Evolutionary conservation across 2,797 vertebrate genomes (phyloP).

Genomic region (Aldrovandia affinis): DNA sequence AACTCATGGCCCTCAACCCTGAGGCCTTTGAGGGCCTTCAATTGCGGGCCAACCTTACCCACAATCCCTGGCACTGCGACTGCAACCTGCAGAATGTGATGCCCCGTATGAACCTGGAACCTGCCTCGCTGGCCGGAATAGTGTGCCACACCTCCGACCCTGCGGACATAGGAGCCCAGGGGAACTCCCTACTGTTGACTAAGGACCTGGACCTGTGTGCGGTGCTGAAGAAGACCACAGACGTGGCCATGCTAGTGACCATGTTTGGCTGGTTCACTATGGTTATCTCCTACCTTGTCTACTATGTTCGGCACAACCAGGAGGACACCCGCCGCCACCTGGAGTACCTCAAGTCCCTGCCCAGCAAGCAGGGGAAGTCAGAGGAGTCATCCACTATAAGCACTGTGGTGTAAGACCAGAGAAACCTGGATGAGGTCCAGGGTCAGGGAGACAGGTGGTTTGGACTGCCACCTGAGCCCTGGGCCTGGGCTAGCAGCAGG

Average conservation of each 20-base stretch:
- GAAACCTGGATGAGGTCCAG: neutral
- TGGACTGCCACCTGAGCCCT: neutral
- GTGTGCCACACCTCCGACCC: conserved; percentile 84
- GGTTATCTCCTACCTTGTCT: conserved; percentile 93
- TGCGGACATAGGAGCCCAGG: conserved; percentile 83
- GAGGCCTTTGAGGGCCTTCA: conserved; percentile 84
- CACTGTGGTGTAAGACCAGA: conserved; percentile 82
- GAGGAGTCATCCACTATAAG: conserved; percentile 95
- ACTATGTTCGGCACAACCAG: conserved; percentile 93
- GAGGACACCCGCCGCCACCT: conserved; percentile 90
- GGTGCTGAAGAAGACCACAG: conserved; percentile 86
- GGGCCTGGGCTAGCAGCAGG: neutral
- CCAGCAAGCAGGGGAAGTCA: conserved; percentile 81
- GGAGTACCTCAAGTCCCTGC: conserved; percentile 92
- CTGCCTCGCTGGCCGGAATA: conserved; percentile 83
- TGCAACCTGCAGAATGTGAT: conserved; percentile 90
- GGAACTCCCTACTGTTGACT: conserved; percentile 86
- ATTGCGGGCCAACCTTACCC: conserved; percentile 89
- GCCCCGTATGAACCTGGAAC: conserved; percentile 79
- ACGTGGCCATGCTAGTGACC: conserved; percentile 95
- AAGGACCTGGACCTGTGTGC: conserved; percentile 87
- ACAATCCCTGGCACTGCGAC: conserved; percentile 96
- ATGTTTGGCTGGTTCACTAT: conserved; percentile 98
- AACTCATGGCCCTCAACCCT: conserved; percentile 80
- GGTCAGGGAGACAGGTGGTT: neutral